Evolutionary conservation across 2,797 vertebrate species (phyloP).

Genomic region (Sebastes steindachneri): DNA sequence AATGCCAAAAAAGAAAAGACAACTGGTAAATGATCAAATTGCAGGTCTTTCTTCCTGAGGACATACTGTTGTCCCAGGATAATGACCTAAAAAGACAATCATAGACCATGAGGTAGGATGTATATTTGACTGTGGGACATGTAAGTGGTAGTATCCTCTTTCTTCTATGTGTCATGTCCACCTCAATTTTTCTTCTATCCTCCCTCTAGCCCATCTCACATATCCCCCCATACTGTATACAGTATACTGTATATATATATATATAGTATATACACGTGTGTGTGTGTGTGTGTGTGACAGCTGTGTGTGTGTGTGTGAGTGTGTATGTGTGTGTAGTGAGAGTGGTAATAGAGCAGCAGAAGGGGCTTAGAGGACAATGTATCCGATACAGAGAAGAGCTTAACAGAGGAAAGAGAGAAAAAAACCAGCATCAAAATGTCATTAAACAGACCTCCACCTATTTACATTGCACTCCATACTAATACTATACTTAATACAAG

Average conservation of each 20-base stretch:
- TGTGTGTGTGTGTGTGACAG: neutral
- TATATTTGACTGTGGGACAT: neutral
- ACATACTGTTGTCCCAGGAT: neutral
- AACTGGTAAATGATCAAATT: neutral
- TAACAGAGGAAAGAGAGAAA: slow-evolving; percentile 24
- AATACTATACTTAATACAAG: neutral
- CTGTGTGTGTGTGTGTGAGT: neutral
- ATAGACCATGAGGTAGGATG: neutral
- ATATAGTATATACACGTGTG: too few relatives aligned
- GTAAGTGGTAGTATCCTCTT: neutral
- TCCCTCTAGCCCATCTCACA: neutral
- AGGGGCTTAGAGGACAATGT: slow-evolving; percentile 63
- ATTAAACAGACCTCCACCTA: neutral
- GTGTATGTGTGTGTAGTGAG: neutral
- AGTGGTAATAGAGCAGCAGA: slow-evolving; percentile 55
- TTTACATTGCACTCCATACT: neutral
- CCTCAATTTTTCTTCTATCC: neutral
- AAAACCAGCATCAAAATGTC: slow-evolving; percentile 6
- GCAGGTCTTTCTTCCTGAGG: neutral
- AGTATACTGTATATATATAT: too few relatives aligned
- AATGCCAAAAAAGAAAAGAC: neutral
- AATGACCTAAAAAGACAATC: neutral
- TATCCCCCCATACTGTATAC: too few relatives aligned
- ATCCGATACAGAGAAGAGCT: slow-evolving; percentile 49
- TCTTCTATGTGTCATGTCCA: neutral